These are phyloP conservation scores for Exaiptasia diaphana DNA, from an alignment of 64 coral and sea anemone genomes.

Conservation along the genomic window DNA sequence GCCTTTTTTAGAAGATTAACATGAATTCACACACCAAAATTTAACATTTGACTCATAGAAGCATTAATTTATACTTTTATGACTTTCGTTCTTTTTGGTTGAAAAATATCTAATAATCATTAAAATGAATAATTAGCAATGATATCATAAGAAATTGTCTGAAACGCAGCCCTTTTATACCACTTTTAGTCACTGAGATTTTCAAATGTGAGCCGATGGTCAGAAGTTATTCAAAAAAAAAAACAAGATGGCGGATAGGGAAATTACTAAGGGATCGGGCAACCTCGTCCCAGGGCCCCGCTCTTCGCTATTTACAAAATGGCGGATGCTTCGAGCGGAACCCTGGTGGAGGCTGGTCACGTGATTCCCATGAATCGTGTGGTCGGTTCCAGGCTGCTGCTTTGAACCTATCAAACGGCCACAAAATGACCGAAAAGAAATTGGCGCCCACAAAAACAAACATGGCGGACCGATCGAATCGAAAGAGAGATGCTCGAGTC, in stretches of 20 bases:
- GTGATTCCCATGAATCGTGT: no score
- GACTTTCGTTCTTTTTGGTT: not conserved
- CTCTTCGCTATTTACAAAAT: no score
- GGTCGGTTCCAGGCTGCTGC: no score
- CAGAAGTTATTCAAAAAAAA: not conserved
- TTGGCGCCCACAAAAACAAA: no score
- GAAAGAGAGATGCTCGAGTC: no score
- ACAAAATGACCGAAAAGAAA: no score
- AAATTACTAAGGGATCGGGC: not conserved
- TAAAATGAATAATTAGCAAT: not conserved
- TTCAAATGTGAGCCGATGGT: not conserved
- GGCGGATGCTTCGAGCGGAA: no score
- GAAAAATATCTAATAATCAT: not conserved
- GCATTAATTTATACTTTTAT: not conserved
- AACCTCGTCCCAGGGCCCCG: no score
- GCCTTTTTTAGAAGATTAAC: conserved; percentile 9
- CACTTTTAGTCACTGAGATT: not conserved
- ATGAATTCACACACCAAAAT: not conserved
- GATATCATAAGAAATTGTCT: not conserved
- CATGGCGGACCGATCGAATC: no score
- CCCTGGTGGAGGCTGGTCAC: no score
- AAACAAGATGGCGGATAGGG: not conserved
- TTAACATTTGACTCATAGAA: no score
- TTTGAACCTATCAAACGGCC: no score
- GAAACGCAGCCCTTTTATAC: not conserved